These are phyloP conservation scores for Eretmochelys imbricata DNA, from an alignment of 2,113 vertebrate species.

Conservation along the genomic window DNA sequence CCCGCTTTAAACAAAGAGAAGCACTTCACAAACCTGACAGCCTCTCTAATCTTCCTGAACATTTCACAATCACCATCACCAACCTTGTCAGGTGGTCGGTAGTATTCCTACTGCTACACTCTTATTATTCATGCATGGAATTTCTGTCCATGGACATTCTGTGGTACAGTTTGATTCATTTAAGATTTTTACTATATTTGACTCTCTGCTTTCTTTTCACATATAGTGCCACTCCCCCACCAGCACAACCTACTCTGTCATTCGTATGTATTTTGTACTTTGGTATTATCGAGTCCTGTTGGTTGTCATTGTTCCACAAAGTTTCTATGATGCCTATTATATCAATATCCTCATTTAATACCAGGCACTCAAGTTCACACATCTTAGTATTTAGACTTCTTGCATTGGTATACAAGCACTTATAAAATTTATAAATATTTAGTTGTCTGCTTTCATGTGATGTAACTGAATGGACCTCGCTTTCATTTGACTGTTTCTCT, in stretches of 20 bases:
- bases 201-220: no score
- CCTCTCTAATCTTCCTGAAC: neutral
- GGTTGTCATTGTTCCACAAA: neutral
- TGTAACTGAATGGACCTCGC: neutral
- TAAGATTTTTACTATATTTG: neutral
- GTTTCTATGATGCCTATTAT: neutral
- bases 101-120: no score
- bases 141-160: neutral
- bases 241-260: no score
- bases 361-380: neutral
- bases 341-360: neutral
- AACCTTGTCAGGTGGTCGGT: no score
- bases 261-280: neutral
- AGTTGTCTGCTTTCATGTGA: neutral
- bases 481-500: neutral
- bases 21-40: neutral
- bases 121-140: no score
- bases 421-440: neutral
- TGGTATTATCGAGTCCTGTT: neutral
- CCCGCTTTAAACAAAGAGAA: neutral
- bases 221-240: no score
- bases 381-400: neutral
- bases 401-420: neutral
- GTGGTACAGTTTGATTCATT: neutral
- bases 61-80: no score